Conservation (phyloP, 2,888 invertebrate species). For the Carabus problematicus region DNA sequence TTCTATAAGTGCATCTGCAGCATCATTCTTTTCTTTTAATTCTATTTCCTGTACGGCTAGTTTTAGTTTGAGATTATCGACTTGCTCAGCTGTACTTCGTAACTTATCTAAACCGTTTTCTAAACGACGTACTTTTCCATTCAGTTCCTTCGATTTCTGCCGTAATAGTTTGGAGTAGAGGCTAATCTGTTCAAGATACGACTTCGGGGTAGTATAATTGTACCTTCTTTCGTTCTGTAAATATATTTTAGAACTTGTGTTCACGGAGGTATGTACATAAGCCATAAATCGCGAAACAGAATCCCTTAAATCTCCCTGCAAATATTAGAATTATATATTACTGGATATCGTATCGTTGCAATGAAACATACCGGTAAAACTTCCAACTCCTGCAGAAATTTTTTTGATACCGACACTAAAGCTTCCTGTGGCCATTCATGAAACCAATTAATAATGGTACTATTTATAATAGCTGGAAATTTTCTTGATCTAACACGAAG, state of each 20-base stretch:
- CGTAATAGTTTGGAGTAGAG: conserved; percentile 87
- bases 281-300: conserved; percentile 94
- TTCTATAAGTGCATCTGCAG: conserved; percentile 90
- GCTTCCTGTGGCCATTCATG: conserved; percentile 99
- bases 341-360: neutral
- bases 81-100: conserved; percentile 87
- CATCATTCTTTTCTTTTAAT: conserved; percentile 92
- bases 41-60: conserved; percentile 93
- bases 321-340: conserved; percentile 44
- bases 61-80: conserved; percentile 90
- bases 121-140: conserved; percentile 81
- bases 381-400: conserved; percentile 82
- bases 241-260: conserved; percentile 85
- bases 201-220: conserved; percentile 97
- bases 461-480: conserved; percentile 95
- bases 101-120: conserved; percentile 95
- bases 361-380: conserved; percentile 66
- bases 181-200: conserved; percentile 94
- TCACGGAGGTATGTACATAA: conserved; percentile 92
- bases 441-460: conserved; percentile 97
- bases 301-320: conserved; percentile 73
- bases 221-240: conserved; percentile 90
- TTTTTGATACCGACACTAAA: conserved; percentile 88
- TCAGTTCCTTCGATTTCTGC: conserved; percentile 85
- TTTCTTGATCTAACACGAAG: conserved; percentile 90